Base-by-base conservation (phyloP, 30 jellyfish, hydroid and myxozoan genomes). In the Mastigias papua region DNA sequence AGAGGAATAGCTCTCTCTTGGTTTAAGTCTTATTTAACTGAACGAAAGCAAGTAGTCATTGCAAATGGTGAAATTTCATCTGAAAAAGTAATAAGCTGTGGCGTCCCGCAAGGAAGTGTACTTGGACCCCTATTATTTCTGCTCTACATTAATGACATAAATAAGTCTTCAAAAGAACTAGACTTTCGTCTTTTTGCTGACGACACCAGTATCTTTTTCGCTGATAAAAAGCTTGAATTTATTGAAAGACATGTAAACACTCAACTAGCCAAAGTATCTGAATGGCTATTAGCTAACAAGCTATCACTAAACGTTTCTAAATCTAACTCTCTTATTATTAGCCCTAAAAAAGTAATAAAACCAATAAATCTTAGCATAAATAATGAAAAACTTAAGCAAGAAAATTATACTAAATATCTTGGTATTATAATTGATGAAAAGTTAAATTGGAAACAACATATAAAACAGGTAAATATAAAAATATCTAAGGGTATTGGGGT, bases 91-190 rank as follows among this genome's bases (percentile, higher is more conserved):
- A 79, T 79, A 13, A 51, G 61, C 7, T 79, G 80, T 79, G 89
- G 89, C 21, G 89, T 79, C 25, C 89, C 89, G 27, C 92, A 82
- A 69, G 92, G 88, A 33, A 54, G 82, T 74, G 80, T 84, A 33
- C 65, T 82, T 27, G 93, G 93, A 28, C 93, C 93, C 73, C 58
- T 71, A 65, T 65, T 84, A 21, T 84, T 71, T 48, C 34, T 71
- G 27, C 60, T 84, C 9, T 84, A 70, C 82, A 73, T 84, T 26
- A 84, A 70, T 84, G 81, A 84, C 27, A 50, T 84, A 16, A 34
- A 54, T 65, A 84, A 71, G 23, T 71, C 82, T n/a, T 82, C 86
- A 0, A 23, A 69, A 72, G 66, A 13, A 19, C 82, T 84, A 10
- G 48, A 84, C 37, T 84, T 84, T 60, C 50, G 81, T 42, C 67